A percentile compares a stretch with the other conserved stretches of the same genome.
Conservation (phyloP, 2,888 invertebrate genomes). For the Nysson spinosus region DNA sequence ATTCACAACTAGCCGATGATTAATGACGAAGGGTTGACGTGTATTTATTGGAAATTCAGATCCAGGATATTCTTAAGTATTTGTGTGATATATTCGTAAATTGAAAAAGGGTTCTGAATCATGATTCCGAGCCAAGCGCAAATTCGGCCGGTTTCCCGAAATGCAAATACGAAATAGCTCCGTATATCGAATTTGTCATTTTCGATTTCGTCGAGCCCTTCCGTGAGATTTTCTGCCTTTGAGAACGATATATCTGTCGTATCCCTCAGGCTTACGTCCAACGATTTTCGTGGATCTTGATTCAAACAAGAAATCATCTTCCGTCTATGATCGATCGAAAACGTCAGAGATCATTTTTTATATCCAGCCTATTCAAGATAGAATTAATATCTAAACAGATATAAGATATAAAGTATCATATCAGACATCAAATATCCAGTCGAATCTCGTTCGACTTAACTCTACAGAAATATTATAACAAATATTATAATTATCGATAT, state of each 20-base stretch:
- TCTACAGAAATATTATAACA: too few species aligned
- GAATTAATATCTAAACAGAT: too few species aligned
- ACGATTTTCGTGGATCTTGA: conserved; percentile 28
- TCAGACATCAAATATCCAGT: too few species aligned
- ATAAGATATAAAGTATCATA: too few species aligned
- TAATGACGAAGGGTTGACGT: too few species aligned
- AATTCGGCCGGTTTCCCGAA: conserved; percentile 38
- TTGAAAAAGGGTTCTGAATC: conserved; percentile 18
- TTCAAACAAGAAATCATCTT: conserved; percentile 29
- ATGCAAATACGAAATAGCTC: conserved; percentile 44
- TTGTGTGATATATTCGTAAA: too few species aligned
- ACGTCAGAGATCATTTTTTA: conserved; percentile 39
- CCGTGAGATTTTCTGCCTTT: conserved; percentile 25
- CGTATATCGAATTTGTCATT: conserved; percentile 55
- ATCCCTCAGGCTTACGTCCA: conserved; percentile 36
- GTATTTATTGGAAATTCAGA: too few species aligned
- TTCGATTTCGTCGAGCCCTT: conserved; percentile 51
- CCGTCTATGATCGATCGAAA: conserved; percentile 38
- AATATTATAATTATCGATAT: too few species aligned
- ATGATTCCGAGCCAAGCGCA: conserved; percentile 21
- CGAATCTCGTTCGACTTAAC: too few species aligned
- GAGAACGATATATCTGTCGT: conserved; percentile 17
- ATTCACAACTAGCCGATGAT: too few species aligned
- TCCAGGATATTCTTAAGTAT: too few species aligned
- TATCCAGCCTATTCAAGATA: too few species aligned